Evolutionary conservation across 2,113 vertebrate genomes (phyloP).

Genomic region (Psophia crepitans): DNA sequence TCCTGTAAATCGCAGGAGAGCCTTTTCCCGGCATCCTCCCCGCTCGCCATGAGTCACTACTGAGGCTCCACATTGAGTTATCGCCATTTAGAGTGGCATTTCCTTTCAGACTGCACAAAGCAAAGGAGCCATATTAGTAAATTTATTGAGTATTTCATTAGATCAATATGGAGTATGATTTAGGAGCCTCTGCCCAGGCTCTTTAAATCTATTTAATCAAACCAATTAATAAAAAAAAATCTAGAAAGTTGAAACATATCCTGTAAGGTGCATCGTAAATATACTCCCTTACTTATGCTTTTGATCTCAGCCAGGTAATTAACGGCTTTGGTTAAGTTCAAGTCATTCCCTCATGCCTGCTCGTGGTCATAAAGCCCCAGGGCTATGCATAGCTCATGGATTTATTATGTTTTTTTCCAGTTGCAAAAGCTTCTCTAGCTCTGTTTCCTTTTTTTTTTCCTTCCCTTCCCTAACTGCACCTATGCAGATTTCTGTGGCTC

Average conservation of each 20-base stretch:
- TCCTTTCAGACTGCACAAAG: slow-evolving; percentile 79
- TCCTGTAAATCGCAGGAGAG: slow-evolving; percentile 42
- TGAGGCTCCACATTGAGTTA: slow-evolving; percentile 75
- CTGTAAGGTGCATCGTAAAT: slow-evolving; percentile 82
- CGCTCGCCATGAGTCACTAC: slow-evolving; percentile 72
- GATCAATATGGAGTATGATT: slow-evolving; percentile 84
- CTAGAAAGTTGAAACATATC: slow-evolving; percentile 77
- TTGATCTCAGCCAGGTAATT: slow-evolving; percentile 84
- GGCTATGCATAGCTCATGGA: slow-evolving; percentile 72
- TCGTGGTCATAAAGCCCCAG: slow-evolving; percentile 74
- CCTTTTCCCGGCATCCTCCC: slow-evolving; percentile 54
- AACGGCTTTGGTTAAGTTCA: slow-evolving; percentile 80
- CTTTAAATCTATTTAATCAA: slow-evolving; percentile 87
- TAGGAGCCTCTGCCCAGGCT: slow-evolving; percentile 75
- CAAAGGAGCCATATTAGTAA: slow-evolving; percentile 79
- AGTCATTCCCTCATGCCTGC: slow-evolving; percentile 78
- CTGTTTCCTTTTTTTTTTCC: neutral
- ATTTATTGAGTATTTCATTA: slow-evolving; percentile 86
- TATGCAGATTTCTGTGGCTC: slow-evolving; percentile 28
- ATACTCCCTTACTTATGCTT: slow-evolving; percentile 77
- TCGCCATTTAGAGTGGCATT: slow-evolving; percentile 76
- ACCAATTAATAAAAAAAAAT: slow-evolving; percentile 84
- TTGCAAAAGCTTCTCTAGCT: slow-evolving; percentile 66
- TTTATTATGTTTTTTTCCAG: slow-evolving; percentile 78
- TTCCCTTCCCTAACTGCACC: slow-evolving; percentile 57